Conservation (phyloP, 2,113 vertebrate species). For the Microtus oregoni region DNA sequence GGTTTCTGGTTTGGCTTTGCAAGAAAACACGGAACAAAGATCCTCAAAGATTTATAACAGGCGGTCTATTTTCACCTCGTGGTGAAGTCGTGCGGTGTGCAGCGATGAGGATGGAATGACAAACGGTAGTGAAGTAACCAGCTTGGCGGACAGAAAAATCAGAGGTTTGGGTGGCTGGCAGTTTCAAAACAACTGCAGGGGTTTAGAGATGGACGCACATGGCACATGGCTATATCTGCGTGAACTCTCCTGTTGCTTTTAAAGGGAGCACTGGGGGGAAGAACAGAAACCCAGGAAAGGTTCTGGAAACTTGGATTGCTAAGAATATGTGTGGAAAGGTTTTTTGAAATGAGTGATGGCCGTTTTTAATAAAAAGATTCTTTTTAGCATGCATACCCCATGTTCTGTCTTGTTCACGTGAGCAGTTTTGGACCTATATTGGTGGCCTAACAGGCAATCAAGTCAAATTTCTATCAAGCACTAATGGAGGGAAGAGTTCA, state of each 20-base stretch:
- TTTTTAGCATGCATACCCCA: background rate
- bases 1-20: constrained; percentile 64
- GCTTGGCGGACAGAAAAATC: background rate
- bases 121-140: background rate
- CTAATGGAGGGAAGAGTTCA: background rate
- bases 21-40: constrained; percentile 69
- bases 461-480: background rate
- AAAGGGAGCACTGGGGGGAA: background rate
- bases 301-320: background rate
- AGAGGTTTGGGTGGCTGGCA: background rate
- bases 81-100: constrained; percentile 42
- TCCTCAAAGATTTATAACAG: constrained; percentile 63
- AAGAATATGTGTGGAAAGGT: background rate
- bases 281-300: background rate
- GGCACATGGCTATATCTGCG: background rate
- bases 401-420: background rate
- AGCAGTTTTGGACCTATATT: background rate
- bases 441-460: background rate
- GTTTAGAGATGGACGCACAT: background rate
- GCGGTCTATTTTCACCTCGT: constrained; percentile 33
- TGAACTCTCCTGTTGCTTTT: background rate
- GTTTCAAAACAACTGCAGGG: background rate
- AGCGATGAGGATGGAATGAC: background rate
- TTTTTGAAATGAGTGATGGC: background rate
- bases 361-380: background rate